Evolutionary conservation across 1,140 invertebrate genomes (phyloP).

Genomic region (Steinernema khuongi): DNA sequence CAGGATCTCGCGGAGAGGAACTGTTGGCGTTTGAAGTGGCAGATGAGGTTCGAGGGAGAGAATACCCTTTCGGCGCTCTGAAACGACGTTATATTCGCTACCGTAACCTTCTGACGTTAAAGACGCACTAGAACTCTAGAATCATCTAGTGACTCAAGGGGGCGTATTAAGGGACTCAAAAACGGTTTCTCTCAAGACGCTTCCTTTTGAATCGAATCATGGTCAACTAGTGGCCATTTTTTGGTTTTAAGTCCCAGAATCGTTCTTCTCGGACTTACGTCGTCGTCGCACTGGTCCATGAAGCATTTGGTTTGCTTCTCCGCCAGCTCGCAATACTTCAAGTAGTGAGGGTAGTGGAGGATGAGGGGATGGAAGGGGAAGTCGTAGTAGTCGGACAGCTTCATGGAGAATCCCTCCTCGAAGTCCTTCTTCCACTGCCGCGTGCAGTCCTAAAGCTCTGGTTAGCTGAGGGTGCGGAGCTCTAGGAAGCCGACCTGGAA

Average conservation of each 20-base stretch:
- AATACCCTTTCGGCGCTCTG: conserved; percentile 55
- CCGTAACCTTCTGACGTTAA: not conserved
- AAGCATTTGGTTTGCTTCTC: conserved; percentile 55
- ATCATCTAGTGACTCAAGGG: no score
- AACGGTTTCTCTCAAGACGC: no score
- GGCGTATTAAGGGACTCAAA: no score
- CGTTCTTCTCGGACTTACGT: conserved; percentile 39
- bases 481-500: conserved; percentile 42
- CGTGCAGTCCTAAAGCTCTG: conserved; percentile 48
- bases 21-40: conserved; percentile 50
- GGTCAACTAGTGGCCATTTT: no score
- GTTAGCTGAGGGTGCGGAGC: not conserved
- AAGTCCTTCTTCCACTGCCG: conserved; percentile 47
- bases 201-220: no score
- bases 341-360: conserved; percentile 44
- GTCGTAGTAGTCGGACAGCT: conserved; percentile 54
- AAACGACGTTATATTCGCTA: conserved; percentile 4
- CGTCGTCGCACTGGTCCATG: conserved; percentile 51
- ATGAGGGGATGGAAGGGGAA: conserved; percentile 56
- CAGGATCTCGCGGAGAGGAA: conserved; percentile 44
- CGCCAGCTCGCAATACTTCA: conserved; percentile 50
- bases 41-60: conserved; percentile 57
- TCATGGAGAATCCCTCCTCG: conserved; percentile 45
- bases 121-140: not conserved
- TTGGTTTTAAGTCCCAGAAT: no score